Percentiles rank a stretch among this genome's conserved stretches.
Evolutionary conservation across 2,888 invertebrate genomes (phyloP).

Genomic region (Orchesellides sinensis): DNA sequence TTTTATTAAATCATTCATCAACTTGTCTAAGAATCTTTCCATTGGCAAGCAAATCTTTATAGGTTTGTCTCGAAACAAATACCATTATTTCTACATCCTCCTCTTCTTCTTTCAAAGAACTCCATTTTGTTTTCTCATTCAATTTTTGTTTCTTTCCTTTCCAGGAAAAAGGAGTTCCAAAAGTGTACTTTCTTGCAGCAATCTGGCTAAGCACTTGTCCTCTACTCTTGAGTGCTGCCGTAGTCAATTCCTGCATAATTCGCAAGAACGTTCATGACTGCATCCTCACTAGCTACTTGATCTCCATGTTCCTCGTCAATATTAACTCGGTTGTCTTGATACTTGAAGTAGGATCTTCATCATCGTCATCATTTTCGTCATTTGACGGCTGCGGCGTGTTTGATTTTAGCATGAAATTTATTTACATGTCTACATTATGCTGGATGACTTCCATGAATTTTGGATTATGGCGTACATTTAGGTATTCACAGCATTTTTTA

Average conservation of each 20-base stretch:
- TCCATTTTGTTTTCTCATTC: too few relatives aligned
- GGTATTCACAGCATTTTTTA: conserved; percentile 20
- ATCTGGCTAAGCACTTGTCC: conserved; percentile 66
- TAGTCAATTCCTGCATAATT: conserved; percentile 53
- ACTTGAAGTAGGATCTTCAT: conserved; percentile 4
- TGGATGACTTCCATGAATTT: conserved; percentile 69
- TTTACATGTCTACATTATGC: conserved; percentile 62
- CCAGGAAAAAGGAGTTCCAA: conserved; percentile 44
- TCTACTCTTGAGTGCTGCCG: conserved; percentile 53
- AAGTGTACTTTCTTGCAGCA: conserved; percentile 46
- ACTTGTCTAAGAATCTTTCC: neutral
- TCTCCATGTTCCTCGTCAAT: conserved; percentile 66
- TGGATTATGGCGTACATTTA: conserved; percentile 57
- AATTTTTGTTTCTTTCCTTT: neutral
- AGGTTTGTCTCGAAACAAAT: neutral
- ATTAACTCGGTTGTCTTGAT: conserved; percentile 61
- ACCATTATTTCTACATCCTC: neutral
- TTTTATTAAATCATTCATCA: neutral
- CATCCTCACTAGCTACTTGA: conserved; percentile 62
- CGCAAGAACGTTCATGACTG: conserved; percentile 67
- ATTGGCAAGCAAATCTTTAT: neutral
- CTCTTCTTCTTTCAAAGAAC: neutral
- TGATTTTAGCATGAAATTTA: conserved; percentile 64
- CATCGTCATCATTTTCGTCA: too few relatives aligned
- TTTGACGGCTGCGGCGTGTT: conserved; percentile 20